Evolutionary conservation across 2,797 vertebrate species (phyloP), one percentile per base, ranked within the genome.

Genomic region (Emydoidea blandingii): DNA sequence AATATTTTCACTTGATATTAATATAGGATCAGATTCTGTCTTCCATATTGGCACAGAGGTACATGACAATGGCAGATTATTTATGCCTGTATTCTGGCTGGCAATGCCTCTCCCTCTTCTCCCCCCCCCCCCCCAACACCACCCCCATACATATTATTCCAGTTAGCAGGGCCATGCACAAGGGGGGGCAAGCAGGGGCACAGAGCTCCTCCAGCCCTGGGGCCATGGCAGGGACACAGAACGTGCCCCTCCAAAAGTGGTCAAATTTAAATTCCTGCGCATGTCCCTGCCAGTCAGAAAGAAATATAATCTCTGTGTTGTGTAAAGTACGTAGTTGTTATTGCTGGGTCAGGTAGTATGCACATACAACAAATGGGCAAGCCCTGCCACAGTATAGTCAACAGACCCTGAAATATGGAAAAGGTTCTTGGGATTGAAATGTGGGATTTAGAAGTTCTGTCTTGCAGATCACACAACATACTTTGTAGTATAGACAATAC

Each of bases 361-460:
- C 52, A 37, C 57, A 79, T 83, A 50, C 15, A 25, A n/a, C 44
- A 47, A 47, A 49, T 78, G 15, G 44, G 44, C 27, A 47, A 49
- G 62, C 62, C 15, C 57, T 65, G 53, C 88, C 59, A 72, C 94
- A 79, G 65, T 84, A n/a, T 37, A 87, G 47, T 29, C 23, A 88
- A 85, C 62, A 65, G 12, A 41, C 89, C 37, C 29, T 88, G 27
- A 92, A 96, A 89, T 62, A 79, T 3, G 34, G 25, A 78, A 15
- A 37, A 21, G 72, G 85, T 62, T 8, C 2, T 4, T 3, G 12
- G 6, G 10, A 41, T 88, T 90, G 81, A 93, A 83, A 65, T 83
- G 85, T 0, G 0, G 56, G 12, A 27, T 83, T 6, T 15, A 76
- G 62, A 79, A 0, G 0, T 91, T 81, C 25, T 53, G 7, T 85